Base-by-base conservation (phyloP, 2,797 vertebrate genomes). In the Neosilurus mollespiculum region DNA sequence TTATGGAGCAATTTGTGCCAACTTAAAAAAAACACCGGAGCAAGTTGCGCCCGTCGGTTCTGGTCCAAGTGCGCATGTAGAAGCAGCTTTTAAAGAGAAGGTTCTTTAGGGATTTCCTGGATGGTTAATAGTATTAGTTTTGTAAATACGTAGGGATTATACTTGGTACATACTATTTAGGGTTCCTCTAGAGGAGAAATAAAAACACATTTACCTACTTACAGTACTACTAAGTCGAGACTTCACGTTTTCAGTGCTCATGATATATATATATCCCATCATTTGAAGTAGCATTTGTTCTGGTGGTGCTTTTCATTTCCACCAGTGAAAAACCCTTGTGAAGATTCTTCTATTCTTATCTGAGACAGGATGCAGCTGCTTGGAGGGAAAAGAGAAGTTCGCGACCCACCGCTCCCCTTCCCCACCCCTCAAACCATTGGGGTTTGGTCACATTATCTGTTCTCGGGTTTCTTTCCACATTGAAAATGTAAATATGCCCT, bases 331-430 rank as follows among this genome's bases (percentile, higher is more conserved):
- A 16, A 61, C 3, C 54, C 30, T 49, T 66, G 30, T 65, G 61
- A 83, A 22, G 65, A n/a, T 37, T 76, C 11, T 66, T 76, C 4
- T 51, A 73, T 82, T 81, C 58, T 62, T n/a, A 53, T 61, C 53
- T 69, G 67, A 65, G 53, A 66, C 22, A 72, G 76, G 30, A 84
- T 66, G 78, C 49, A 70, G 43, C 43, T 81, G 66, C 53, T n/a
- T 62, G 58, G 9, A 64, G 49, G 10, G 49, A 66, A 76, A 20
- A 80, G 53, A 81, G 16, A 78, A 54, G 49, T 72, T 80, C n/a
- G 4, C 5, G 69, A 54, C 67, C 67, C 81, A 22, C 0, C 3
- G 3, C 37, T 43, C 6, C 37, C 37, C 37, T 43, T 0, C 3
- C 3, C 24, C 4, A 20, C 70, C 62, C 18, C 78, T 43, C 53